These are phyloP conservation scores for Castor canadensis DNA, from an alignment of 2,113 vertebrate genomes.

Conservation along the genomic window DNA sequence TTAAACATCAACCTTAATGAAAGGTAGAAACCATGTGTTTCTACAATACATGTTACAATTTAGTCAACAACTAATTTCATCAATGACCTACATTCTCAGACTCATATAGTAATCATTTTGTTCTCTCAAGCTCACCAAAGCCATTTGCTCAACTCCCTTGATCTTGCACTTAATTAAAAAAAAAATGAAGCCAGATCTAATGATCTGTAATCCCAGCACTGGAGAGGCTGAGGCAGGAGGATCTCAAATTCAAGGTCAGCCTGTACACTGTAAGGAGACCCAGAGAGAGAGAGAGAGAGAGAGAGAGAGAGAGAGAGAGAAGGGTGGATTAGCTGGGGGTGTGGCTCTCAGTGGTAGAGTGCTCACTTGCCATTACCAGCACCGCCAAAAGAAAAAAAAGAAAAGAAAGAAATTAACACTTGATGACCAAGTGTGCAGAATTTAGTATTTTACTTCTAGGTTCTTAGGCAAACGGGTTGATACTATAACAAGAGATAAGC, in stretches of 20 bases:
- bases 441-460: neutral
- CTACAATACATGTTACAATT: neutral
- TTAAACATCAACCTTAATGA: slow-evolving; percentile 13
- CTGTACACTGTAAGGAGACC: no score
- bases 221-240: neutral
- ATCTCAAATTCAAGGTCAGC: neutral
- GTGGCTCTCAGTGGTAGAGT: neutral
- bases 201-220: neutral
- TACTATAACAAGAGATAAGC: neutral
- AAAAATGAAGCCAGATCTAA: neutral
- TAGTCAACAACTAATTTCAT: neutral
- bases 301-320: no score
- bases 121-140: slow-evolving; percentile 17
- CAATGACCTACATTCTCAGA: slow-evolving; percentile 27
- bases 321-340: neutral
- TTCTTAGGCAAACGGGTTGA: neutral
- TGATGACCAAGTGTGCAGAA: no score
- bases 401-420: neutral
- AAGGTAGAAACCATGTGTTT: neutral
- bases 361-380: no score
- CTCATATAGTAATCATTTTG: slow-evolving; percentile 7
- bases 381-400: neutral
- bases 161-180: neutral
- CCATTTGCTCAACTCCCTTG: neutral
- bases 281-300: no score